Conservation (phyloP, 2,113 vertebrate species). For the Pogonocichla stellata region DNA sequence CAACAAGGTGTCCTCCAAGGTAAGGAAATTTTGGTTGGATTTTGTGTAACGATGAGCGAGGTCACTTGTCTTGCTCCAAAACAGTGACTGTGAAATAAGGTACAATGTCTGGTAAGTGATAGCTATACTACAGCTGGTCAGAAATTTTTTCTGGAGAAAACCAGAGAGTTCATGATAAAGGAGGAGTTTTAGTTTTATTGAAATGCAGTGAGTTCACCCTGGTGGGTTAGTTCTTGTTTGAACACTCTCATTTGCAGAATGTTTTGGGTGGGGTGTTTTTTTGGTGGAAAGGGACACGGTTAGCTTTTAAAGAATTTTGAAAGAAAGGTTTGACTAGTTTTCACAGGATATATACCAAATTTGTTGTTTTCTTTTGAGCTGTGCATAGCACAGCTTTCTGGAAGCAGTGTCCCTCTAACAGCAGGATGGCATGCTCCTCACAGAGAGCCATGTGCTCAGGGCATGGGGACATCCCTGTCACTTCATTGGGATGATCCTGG, state of each 20-base stretch:
- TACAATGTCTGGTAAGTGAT: neutral
- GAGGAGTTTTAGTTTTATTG: neutral
- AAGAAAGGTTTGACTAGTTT: neutral
- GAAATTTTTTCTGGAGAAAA: neutral
- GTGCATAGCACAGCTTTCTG: neutral
- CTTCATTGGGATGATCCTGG: neutral
- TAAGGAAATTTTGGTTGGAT: constrained; percentile 65
- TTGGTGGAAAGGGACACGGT: neutral
- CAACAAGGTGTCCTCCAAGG: constrained; percentile 83
- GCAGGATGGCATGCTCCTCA: neutral
- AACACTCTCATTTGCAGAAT: neutral
- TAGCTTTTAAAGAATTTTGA: neutral
- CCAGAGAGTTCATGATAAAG: neutral
- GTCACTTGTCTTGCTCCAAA: constrained; percentile 86
- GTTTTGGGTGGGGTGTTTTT: neutral
- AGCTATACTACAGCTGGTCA: neutral
- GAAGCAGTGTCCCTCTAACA: neutral
- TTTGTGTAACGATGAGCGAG: constrained; percentile 73
- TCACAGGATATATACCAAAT: neutral
- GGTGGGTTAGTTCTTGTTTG: neutral
- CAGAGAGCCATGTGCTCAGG: neutral
- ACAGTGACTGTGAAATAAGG: constrained; percentile 75
- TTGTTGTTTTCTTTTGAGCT: neutral
- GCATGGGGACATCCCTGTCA: neutral
- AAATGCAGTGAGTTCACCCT: neutral